A percentile compares a stretch with the other conserved stretches of the same genome.
Evolutionary conservation across 2,888 invertebrate genomes (phyloP).

Genomic region (Melipona bicolor): DNA sequence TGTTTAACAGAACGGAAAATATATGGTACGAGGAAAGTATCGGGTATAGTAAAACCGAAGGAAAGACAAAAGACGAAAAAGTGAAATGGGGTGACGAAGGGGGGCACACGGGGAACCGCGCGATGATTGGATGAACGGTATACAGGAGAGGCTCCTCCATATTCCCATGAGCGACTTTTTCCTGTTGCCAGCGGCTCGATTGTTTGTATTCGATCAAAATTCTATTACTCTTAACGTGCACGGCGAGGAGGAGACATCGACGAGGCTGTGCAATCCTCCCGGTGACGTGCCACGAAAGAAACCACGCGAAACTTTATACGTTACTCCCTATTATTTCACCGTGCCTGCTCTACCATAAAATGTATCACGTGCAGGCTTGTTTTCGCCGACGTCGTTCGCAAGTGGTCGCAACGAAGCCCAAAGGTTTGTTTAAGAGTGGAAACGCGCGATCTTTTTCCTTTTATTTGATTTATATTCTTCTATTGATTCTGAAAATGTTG

Average conservation of each 20-base stretch:
- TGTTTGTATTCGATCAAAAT: constrained; percentile 75
- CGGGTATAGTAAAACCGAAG: neutral
- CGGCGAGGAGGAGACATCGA: constrained; percentile 55
- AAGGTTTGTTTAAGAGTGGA: neutral
- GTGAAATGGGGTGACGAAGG: constrained; percentile 22
- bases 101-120: constrained; percentile 53
- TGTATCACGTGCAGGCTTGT: constrained; percentile 17
- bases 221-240: constrained; percentile 73
- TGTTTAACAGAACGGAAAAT: constrained; percentile 26
- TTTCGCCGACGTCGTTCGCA: constrained; percentile 2
- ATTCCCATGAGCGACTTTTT: constrained; percentile 71
- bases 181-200: constrained; percentile 69
- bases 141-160: constrained; percentile 66
- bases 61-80: constrained; percentile 37
- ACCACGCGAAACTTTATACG: constrained; percentile 28
- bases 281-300: constrained; percentile 49
- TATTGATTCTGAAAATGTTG: no score
- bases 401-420: neutral
- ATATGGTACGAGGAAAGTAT: constrained; percentile 7
- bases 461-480: neutral
- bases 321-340: constrained; percentile 57
- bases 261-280: constrained; percentile 50
- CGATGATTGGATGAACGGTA: constrained; percentile 71
- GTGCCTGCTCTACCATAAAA: constrained; percentile 42
- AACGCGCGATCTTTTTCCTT: neutral